Base-by-base conservation (phyloP, 2,113 vertebrate genomes). In the Equus quagga region DNA sequence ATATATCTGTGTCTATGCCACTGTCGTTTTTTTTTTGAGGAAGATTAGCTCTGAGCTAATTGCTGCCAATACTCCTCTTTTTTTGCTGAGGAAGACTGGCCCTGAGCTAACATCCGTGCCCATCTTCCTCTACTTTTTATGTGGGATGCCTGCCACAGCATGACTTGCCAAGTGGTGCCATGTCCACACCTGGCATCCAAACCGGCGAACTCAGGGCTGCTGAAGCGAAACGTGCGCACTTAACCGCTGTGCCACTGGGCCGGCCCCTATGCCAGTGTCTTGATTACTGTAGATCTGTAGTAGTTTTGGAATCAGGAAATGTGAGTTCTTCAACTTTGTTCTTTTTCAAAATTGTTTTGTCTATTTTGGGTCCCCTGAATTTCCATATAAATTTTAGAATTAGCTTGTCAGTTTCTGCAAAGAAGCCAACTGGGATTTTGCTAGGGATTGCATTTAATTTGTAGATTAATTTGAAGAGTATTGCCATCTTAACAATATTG, bases 301-400 rank as follows among this genome's bases (percentile, higher is more conserved):
- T 70, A 64, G 78, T 75, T 94, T 94, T 94, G 21, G 28, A 83
- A 65, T 73, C 33, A 72, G 24, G 33, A 80, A 80, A 44, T 81
- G 19, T 64, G 33, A 72, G 28, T 73, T 94, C 26, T 88, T 33
- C 73, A 80, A 24, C 54, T 62, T 80, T 44, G 24, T 31, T 88
- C 75, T 88, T 88, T 69, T 80, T 88, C 51, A 80, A 36, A 65
- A 73, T 94, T 89, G 46, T 65, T 89, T 83, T 83, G n/a, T 10
- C 78, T 82, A 4, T 94, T 89, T 41, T 51, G 23, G 14, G 36
- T 91, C 41, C 51, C 31, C 60, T n/a, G 58, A 64, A 56, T 75
- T 75, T 83, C 73, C 17, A 70, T 67, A n/a, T 78, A 72, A 86
- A 56, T 49, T 93, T 67, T 87, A 78, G 36, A 36, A 46, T 93